Percentiles rank a stretch among this genome's conserved stretches.
These are phyloP conservation scores for Halcyon smyrnensis DNA, from an alignment of 2,797 vertebrate genomes.

Conservation along the genomic window DNA sequence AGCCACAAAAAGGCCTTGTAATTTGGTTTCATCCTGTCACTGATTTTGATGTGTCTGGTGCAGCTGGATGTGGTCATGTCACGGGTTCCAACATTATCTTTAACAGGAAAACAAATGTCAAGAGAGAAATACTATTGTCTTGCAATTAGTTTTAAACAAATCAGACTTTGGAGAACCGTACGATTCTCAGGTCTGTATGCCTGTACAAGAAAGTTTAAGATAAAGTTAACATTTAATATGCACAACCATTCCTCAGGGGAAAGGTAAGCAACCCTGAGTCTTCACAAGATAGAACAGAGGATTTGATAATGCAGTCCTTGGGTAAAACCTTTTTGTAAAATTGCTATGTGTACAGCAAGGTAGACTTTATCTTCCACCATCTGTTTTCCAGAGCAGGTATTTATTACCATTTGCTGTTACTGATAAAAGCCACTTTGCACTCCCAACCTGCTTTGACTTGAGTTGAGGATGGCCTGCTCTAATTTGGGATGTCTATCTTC, in stretches of 20 bases:
- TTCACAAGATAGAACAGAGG: not conserved
- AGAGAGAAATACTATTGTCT: slow-evolving; percentile 67
- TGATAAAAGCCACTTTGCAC: not conserved
- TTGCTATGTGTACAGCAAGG: not conserved
- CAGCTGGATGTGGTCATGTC: slow-evolving; percentile 75
- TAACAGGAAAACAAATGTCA: slow-evolving; percentile 75
- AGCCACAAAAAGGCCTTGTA: slow-evolving; percentile 73
- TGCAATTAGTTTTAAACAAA: slow-evolving; percentile 63
- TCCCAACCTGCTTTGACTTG: not conserved
- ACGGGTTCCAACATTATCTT: slow-evolving; percentile 73
- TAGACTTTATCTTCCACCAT: not conserved
- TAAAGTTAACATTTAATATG: not conserved
- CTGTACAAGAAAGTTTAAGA: not conserved
- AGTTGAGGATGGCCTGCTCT: not conserved
- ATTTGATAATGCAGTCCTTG: not conserved
- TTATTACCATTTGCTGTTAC: not conserved
- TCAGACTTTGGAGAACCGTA: slow-evolving; percentile 21
- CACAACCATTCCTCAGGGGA: not conserved
- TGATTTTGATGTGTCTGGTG: slow-evolving; percentile 75
- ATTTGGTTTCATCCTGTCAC: slow-evolving; percentile 74
- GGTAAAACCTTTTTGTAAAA: not conserved
- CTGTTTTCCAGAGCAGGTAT: not conserved
- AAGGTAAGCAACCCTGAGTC: not conserved
- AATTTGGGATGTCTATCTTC: not conserved
- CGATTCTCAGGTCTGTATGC: slow-evolving; percentile 35